Evolutionary conservation across 2,113 vertebrate species (phyloP), one percentile per base, ranked within the genome.

Genomic region (Merops nubicus): DNA sequence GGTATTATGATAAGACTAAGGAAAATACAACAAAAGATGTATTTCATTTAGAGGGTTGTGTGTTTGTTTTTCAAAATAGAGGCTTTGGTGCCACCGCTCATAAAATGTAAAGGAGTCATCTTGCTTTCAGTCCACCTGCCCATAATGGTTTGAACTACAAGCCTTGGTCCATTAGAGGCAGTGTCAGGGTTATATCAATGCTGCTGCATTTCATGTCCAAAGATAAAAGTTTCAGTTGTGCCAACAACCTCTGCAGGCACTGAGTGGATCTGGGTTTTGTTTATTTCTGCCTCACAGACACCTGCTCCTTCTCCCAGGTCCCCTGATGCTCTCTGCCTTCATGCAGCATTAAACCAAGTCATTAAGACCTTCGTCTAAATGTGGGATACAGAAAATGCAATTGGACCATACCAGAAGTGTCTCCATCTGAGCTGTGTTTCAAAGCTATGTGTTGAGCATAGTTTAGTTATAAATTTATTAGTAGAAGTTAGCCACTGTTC

Each of bases 1-100:
- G 64, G 68, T 86, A 96, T 97, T 97, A 96, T 91, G 95, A 96
- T 96, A 96, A 96, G 94, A 93, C 90, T 70, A 91, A 95, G 72
- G 67, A 89, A 90, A 96, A 94, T 89, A 94, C 87, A 93, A 68
- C 60, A 51, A 74, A 96, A 96, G 93, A 89, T 92, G 86, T 91
- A 85, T 95, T 96, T 91, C 59, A 94, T 96, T 96, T 97, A 87
- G 42, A 89, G 20, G 40, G 40, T 28, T 92, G 53, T 85, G 67
- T 92, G 85, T 88, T 89, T 95, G 65, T 80, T 95, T 96, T 93
- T 68, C 92, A 84, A 91, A 94, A 84, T 9, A 93, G 60, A 57
- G 54, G 72, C 15, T 95, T 80, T 90, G 57, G 76, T 93, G 83
- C 85, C 73, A 93, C 76, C 56, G 83, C 60, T 93, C 47, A 34